Evolutionary conservation across 2,797 vertebrate genomes (phyloP), one percentile per base, ranked within the genome.

Genomic region (Eptatretus atami): DNA sequence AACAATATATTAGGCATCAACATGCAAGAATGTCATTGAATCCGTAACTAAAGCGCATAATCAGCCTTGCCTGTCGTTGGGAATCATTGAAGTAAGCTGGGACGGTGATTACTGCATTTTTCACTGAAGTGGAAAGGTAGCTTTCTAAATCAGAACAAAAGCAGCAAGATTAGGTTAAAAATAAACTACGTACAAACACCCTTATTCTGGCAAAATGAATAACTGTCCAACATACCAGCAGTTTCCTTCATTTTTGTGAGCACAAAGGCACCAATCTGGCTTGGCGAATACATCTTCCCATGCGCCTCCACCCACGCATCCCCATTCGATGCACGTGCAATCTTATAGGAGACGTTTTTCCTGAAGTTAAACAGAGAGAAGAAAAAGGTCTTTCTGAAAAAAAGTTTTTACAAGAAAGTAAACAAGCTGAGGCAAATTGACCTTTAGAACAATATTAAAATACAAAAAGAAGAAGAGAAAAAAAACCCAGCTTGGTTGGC

Each of bases 181-280:
- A 19, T 14, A 15, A 53, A 65, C 9, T n/a, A n/a, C 31, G 53
- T 13, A 19, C 54, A 9, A n/a, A 10, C 52, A 2, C 1, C 44
- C 13, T 19, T 19, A 19, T 52, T 12, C 11, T 53, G 53, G 44
- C 52, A 64, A 64, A 64, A 12, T 52, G 13, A 15, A 54, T 53
- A 6, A 15, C 68, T 65, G 52, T 19, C 19, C 19, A 15, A 73
- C 74, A 65, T 64, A 92, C 87, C 88, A 77, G 88, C 84, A 2
- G 87, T 94, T 67, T 98, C 92, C 73, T 96, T 98, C 92, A 98
- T 98, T 75, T 98, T 98, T 71, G 93, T 88, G 14, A 96, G 76
- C 4, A 96, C 78, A n/a, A 98, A 98, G 68, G 88, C 92, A 66
- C 88, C 88, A 0, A 78, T 80, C 72, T 98, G 92, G 75, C 92